Evolutionary conservation across 2,113 vertebrate genomes (phyloP), one percentile per base, ranked within the genome.

Genomic region (Eudyptes chrysolophus): DNA sequence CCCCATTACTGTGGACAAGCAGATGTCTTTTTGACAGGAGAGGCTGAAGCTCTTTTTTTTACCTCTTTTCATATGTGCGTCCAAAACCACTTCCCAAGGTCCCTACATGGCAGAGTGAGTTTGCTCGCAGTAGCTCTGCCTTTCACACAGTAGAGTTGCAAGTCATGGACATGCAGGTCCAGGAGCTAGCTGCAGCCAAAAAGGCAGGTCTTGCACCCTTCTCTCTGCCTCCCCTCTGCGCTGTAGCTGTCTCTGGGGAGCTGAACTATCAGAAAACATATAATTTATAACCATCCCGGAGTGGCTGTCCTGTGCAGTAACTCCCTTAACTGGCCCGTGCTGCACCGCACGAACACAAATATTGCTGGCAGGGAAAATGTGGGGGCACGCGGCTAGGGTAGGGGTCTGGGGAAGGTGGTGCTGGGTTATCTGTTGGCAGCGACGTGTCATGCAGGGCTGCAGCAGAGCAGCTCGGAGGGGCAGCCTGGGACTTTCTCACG

Each of bases 351-450:
- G 2, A 38, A 8, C 24, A n/a, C 3, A 13, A 16, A 26, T 5
- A 6, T 3, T 18, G 29, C 61, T 48, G 46, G 46, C 48, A 65
- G 27, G 32, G 46, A 16, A 11, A 6, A 8, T 0, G 4, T 3
- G 0, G 27, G 42, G 21, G 10, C 19, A 1, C 1, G 3, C 0
- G 2, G 16, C 30, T 9, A 10, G 36, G 10, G 36, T 26, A 3
- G 14, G 34, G 40, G 13, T 5, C 3, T 3, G 25, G n/a, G 16
- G 10, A 19, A 14, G 27, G 32, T 5, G 16, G 30, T 24, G 55
- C 40, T 20, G 30, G 44, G 48, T 12, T 32, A 0, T 16, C 55
- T 42, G 34, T 26, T 51, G 42, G 40, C 84, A 60, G 36, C 0
- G 1, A 44, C 0, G 1, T 3, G 4, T 5, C 3, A 1, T 19